Conservation (phyloP, 2,797 vertebrate species). For the Philypnodon macrostomus region DNA sequence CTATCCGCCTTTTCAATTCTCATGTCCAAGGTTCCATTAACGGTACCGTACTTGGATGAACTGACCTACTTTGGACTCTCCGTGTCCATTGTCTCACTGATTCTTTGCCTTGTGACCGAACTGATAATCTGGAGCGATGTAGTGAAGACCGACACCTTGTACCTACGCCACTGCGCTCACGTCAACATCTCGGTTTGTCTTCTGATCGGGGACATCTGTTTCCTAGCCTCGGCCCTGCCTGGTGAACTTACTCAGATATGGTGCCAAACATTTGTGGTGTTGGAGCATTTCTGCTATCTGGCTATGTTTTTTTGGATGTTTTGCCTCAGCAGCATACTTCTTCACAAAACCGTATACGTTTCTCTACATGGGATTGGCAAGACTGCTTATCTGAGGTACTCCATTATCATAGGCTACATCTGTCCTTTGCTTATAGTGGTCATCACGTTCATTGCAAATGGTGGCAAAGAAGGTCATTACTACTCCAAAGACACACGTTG, state of each 20-base stretch:
- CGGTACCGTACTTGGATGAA: background rate
- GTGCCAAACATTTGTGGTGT: constrained; percentile 56
- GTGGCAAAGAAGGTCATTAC: constrained; percentile 22
- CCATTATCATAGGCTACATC: constrained; percentile 67
- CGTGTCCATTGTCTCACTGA: constrained; percentile 65
- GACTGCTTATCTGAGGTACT: constrained; percentile 60
- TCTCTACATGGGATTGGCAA: constrained; percentile 70
- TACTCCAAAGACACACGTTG: constrained; percentile 57
- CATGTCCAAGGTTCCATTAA: constrained; percentile 34
- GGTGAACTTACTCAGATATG: rapidly evolving
- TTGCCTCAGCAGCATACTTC: constrained; percentile 71
- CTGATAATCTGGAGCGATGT: constrained; percentile 67
- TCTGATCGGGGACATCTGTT: constrained; percentile 64
- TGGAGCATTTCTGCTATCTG: constrained; percentile 77
- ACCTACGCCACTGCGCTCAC: constrained; percentile 70
- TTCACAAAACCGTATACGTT: constrained; percentile 70
- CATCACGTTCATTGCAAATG: constrained; percentile 46
- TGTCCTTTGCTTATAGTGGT: constrained; percentile 69
- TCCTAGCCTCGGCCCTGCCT: constrained; percentile 49
- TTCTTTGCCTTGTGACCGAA: constrained; percentile 61
- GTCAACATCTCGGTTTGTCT: constrained; percentile 74
- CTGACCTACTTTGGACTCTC: constrained; percentile 63
- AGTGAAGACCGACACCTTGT: constrained; percentile 62
- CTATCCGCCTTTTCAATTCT: constrained; percentile 72
- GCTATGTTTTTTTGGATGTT: constrained; percentile 82